phyloP scores from a whole-genome alignment of 1,140 invertebrate genomes.

The Augochlora pura region DNA sequence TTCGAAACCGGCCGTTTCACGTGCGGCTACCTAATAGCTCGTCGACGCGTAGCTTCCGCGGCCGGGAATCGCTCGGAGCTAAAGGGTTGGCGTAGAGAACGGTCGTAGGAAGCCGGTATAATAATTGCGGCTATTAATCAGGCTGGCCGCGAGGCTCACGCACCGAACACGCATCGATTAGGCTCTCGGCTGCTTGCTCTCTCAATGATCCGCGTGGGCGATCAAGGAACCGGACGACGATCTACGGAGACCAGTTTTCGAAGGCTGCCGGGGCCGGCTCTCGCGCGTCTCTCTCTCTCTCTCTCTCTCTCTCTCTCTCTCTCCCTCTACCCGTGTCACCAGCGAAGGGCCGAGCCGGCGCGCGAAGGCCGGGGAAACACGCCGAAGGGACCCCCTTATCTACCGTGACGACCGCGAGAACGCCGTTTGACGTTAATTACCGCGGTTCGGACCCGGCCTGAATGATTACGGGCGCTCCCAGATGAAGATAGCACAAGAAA shows the following conservation, averaged over 20 bases:
- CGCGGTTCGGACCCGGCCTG: conserved; percentile 1
- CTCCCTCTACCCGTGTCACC: background rate
- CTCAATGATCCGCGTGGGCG: conserved; percentile 52
- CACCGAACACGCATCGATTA: conserved; percentile 59
- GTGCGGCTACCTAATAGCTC: background rate
- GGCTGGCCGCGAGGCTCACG: conserved; percentile 19
- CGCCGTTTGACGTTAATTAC: conserved; percentile 43
- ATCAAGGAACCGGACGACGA: conserved; percentile 29
- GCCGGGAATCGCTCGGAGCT: background rate
- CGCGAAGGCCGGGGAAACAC: too few species aligned
- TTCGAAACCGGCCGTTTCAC: background rate
- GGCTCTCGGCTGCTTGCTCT: conserved; percentile 23
- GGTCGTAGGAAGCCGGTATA: conserved; percentile 12
- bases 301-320: too few species aligned
- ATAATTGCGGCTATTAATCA: conserved; percentile 63
- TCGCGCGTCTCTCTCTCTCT: background rate
- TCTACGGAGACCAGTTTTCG: conserved; percentile 36
- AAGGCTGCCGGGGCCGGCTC: too few species aligned
- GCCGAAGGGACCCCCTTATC: background rate
- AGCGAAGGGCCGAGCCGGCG: background rate
- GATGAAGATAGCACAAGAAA: conserved; percentile 37
- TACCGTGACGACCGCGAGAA: conserved; percentile 16
- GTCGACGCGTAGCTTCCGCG: background rate
- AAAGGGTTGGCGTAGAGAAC: background rate
- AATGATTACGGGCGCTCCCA: conserved; percentile 29